phyloP scores from a whole-genome alignment of 2,888 invertebrate species.

The Drosophila rubida region DNA sequence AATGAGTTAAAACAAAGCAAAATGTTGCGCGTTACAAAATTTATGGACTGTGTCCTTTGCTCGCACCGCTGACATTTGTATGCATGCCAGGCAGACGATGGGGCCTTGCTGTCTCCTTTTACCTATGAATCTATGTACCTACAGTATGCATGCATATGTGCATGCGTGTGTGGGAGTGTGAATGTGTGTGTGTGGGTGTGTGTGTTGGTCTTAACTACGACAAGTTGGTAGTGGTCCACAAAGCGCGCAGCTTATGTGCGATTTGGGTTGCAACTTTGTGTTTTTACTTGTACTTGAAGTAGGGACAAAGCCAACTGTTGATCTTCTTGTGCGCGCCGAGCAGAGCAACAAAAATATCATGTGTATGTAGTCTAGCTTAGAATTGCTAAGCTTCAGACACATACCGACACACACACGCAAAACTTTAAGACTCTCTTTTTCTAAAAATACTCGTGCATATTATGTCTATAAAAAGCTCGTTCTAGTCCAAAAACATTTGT shows the following conservation, averaged over 20 bases:
- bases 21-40: slow-evolving; percentile 62
- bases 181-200: slow-evolving; percentile 2
- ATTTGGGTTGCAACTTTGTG: slow-evolving; percentile 68
- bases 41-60: slow-evolving; percentile 72
- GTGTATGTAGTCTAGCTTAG: slow-evolving; percentile 26
- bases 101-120: slow-evolving; percentile 9
- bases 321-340: slow-evolving; percentile 48
- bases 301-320: slow-evolving; percentile 66
- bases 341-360: slow-evolving; percentile 36
- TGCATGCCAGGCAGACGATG: slow-evolving; percentile 44
- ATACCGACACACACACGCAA: slow-evolving; percentile 17
- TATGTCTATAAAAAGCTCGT: slow-evolving; percentile 3
- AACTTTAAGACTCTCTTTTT: not conserved
- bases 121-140: slow-evolving; percentile 2
- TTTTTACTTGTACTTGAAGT: slow-evolving; percentile 44
- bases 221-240: slow-evolving; percentile 34
- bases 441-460: not conserved
- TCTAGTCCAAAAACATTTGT: not conserved
- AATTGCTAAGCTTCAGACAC: slow-evolving; percentile 20
- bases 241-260: slow-evolving; percentile 61
- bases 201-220: slow-evolving; percentile 29
- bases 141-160: not conserved
- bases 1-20: slow-evolving; percentile 71
- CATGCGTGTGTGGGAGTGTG: slow-evolving; percentile 4
- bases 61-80: slow-evolving; percentile 58